phyloP scores from a whole-genome alignment of 2,113 vertebrate genomes.

The Naja naja region DNA sequence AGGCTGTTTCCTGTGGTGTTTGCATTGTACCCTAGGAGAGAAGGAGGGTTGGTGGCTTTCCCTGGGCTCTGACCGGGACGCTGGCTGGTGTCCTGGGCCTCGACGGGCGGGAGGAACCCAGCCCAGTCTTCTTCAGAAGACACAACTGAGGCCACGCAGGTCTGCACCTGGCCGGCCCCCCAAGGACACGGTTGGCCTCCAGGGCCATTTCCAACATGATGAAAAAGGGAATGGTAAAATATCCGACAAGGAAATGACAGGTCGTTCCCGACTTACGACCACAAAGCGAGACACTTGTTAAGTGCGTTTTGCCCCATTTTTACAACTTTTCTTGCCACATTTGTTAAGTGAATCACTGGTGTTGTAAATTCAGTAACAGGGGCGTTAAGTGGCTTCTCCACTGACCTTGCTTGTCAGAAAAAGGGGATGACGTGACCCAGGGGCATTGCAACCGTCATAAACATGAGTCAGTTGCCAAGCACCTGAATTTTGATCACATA shows the following conservation, averaged over 20 bases:
- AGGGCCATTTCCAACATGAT: background rate
- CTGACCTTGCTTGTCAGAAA: too few relatives aligned
- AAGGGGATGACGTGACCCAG: too few relatives aligned
- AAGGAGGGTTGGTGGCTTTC: slow-evolving; percentile 34
- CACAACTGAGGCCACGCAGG: background rate
- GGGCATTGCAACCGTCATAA: too few relatives aligned
- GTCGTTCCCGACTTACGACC: too few relatives aligned
- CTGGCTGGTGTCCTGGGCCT: background rate
- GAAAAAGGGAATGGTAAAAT: background rate
- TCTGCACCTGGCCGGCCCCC: background rate
- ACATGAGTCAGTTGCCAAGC: too few relatives aligned
- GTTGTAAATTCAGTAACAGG: too few relatives aligned
- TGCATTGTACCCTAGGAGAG: slow-evolving; percentile 80
- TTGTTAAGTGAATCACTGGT: too few relatives aligned
- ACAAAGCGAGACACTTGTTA: too few relatives aligned
- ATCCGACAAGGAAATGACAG: background rate
- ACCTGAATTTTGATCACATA: too few relatives aligned
- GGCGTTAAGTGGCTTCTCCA: too few relatives aligned
- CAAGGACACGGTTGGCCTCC: background rate
- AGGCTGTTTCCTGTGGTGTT: slow-evolving; percentile 79
- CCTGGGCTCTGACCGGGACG: background rate
- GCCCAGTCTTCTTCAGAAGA: background rate
- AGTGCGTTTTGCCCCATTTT: too few relatives aligned
- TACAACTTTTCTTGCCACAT: too few relatives aligned
- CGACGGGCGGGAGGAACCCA: background rate